Evolutionary conservation across 1,140 invertebrate genomes (phyloP).

Genomic region (Eupeodes corollae): DNA sequence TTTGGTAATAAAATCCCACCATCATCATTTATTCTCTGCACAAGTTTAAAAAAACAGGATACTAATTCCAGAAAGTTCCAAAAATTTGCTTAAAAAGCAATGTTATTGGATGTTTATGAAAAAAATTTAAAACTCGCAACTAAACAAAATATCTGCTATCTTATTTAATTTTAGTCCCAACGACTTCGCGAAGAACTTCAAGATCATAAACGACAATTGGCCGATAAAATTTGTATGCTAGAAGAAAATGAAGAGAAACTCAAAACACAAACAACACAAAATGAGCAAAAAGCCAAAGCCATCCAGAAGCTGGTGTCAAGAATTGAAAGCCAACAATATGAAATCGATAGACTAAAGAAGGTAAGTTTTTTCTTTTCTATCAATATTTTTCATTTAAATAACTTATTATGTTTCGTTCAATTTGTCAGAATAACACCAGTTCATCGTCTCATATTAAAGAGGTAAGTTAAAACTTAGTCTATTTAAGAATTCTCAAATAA

Average conservation of each 20-base stretch:
- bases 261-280: slow-evolving; percentile 17
- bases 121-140: no score
- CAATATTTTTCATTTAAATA: not conserved
- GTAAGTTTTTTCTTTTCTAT: not conserved
- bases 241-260: slow-evolving; percentile 25
- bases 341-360: slow-evolving; percentile 13
- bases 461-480: not conserved
- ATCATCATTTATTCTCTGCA: no score
- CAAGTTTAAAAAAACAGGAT: no score
- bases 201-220: slow-evolving; percentile 9
- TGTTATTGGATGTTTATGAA: no score
- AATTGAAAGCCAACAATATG: slow-evolving; percentile 23
- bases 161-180: not conserved
- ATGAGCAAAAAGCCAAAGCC: slow-evolving; percentile 25
- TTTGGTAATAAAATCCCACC: no score
- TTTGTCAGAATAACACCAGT: not conserved
- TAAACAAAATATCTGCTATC: not conserved
- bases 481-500: no score
- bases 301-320: slow-evolving; percentile 31
- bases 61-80: no score
- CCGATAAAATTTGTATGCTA: slow-evolving; percentile 23
- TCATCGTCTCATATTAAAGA: not conserved
- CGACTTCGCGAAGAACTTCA: not conserved
- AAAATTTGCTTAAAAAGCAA: no score
- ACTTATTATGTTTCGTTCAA: not conserved